phyloP scores from a whole-genome alignment of 2,113 vertebrate genomes.

The Caranx ignobilis region DNA sequence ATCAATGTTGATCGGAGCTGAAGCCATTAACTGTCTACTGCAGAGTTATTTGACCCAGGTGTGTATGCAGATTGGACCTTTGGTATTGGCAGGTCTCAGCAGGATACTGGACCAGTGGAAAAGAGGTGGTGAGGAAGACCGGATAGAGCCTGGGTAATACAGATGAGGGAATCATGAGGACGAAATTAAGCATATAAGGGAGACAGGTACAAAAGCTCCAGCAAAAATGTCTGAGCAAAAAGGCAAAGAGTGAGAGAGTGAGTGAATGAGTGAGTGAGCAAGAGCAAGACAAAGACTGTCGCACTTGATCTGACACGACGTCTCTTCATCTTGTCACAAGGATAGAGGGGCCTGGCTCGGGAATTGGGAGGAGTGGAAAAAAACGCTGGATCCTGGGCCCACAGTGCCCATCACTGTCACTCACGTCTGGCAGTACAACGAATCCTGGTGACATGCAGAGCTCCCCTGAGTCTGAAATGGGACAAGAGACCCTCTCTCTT shows the following conservation, averaged over 20 bases:
- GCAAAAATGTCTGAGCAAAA: not conserved
- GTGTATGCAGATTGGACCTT: too few relatives aligned
- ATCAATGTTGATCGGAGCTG: too few relatives aligned
- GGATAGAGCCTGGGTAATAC: not conserved
- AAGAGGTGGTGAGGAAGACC: not conserved
- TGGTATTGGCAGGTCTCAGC: too few relatives aligned
- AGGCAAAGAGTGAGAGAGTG: not conserved
- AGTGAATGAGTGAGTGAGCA: constrained; percentile 32
- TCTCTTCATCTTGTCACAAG: constrained; percentile 77
- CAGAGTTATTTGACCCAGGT: too few relatives aligned
- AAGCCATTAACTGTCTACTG: too few relatives aligned
- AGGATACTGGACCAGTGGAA: not conserved
- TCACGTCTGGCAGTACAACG: constrained; percentile 67
- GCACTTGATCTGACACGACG: constrained; percentile 64
- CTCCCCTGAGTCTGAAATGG: constrained; percentile 62
- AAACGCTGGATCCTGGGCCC: constrained; percentile 61
- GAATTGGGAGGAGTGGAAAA: constrained; percentile 70
- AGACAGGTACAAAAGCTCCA: not conserved
- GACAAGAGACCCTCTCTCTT: constrained; percentile 37
- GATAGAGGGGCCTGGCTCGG: constrained; percentile 62
- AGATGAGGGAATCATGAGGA: not conserved
- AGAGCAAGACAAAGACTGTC: constrained; percentile 56
- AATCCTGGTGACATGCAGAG: constrained; percentile 63
- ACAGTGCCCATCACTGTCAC: constrained; percentile 77
- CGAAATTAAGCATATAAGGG: not conserved